Base-by-base conservation (phyloP, 2,888 invertebrate species). In the Agonopterix heracliana region DNA sequence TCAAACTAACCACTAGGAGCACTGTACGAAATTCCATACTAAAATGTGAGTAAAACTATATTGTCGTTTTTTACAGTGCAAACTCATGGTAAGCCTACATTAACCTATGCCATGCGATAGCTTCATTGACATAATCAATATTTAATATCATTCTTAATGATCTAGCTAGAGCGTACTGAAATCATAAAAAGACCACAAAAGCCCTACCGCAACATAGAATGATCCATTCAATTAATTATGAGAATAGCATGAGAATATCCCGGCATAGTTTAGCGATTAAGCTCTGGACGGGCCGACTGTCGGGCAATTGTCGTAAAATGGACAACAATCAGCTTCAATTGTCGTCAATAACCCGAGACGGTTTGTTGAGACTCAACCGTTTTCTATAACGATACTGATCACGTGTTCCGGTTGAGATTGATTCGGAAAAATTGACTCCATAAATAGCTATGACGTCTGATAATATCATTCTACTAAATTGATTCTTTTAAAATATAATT, bases 311-410 rank as follows among this genome's bases (percentile, higher is more conserved):
- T 64, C 68, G 71, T 72, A 74, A 84, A 87, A 82, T 85, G 74
- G 78, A 54, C 74, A 62, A 73, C 87, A 87, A 87, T 87, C 85
- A 84, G 64, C 71, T 62, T 59, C 87, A 87, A 87, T 87, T 87
- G 81, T 63, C 71, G 69, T 75, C 87, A 85, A 86, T 87, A 81
- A 80, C 62, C 50, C 68, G 67, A 76, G 74, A 74, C 74, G 66
- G 65, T 69, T 64, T 62, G 65, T 60, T 61, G 58, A 64, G 58
- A 60, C 55, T 57, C 49, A 50, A 46, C 52, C 48, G 60, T 61
- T 59, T 65, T 66, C 61, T 67, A 61, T 64, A 66, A 59, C 55
- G 54, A 62, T 57, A 56, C 52, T 54, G 53, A 60, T 58, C 57
- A 57, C 52, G 12, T 44, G 55, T 48, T 50, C 53, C 51, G 53